Evolutionary conservation across 2,113 vertebrate species (phyloP).

Genomic region (Galemys pyrenaicus): DNA sequence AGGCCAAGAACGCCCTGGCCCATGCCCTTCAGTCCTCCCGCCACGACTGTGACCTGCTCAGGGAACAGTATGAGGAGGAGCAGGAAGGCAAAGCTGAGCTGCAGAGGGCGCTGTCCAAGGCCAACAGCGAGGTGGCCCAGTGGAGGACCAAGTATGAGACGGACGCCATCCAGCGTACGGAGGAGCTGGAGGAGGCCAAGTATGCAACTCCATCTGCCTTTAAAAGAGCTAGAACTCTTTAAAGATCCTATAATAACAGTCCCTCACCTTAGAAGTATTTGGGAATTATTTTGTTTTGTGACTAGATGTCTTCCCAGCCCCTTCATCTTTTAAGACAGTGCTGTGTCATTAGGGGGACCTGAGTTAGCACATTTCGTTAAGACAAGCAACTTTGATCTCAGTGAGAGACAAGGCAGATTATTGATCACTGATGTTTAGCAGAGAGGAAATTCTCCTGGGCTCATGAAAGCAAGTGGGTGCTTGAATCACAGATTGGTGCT

Average conservation of each 20-base stretch:
- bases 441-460: neutral
- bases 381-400: neutral
- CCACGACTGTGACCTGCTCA: conserved; percentile 89
- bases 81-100: conserved; percentile 89
- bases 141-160: conserved; percentile 93
- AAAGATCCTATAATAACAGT: neutral
- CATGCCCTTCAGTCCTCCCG: conserved; percentile 89
- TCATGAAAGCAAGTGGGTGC: neutral
- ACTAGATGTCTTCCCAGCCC: neutral
- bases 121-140: conserved; percentile 89
- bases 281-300: neutral
- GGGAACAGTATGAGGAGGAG: conserved; percentile 92
- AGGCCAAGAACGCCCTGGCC: conserved; percentile 91
- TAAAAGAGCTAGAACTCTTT: neutral
- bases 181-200: conserved; percentile 95
- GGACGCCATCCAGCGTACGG: conserved; percentile 90
- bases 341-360: neutral
- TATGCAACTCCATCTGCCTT: conserved; percentile 48
- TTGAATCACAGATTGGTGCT: neutral
- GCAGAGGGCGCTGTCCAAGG: conserved; percentile 88
- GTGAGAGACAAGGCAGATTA: neutral
- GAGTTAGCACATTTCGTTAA: neutral
- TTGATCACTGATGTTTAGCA: neutral
- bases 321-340: neutral
- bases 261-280: neutral